phyloP scores from a whole-genome alignment of 1,140 invertebrate genomes.

The Pseudomyrmex flavicornis region DNA sequence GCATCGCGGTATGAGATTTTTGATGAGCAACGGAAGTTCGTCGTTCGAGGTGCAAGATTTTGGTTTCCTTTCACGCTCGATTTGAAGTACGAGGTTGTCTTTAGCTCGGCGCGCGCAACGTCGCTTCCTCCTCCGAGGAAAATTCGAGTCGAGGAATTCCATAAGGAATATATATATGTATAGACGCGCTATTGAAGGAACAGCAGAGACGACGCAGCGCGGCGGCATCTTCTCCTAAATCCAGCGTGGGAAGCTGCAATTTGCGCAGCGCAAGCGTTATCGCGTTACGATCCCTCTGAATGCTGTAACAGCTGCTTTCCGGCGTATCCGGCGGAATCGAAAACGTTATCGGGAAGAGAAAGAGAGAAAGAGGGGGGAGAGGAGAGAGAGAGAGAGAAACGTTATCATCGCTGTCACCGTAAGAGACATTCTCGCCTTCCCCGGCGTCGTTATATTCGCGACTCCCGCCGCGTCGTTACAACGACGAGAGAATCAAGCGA shows the following conservation, averaged over 20 bases:
- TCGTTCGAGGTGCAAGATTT: neutral
- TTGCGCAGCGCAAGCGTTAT: conserved; percentile 53
- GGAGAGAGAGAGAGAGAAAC: neutral
- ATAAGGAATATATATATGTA: conserved; percentile 30
- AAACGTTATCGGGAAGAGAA: conserved; percentile 36
- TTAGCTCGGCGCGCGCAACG: conserved; percentile 11
- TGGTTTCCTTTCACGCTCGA: conserved; percentile 2
- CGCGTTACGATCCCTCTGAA: conserved; percentile 56
- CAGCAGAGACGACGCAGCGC: no score
- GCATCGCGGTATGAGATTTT: no score
- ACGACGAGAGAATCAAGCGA: conserved; percentile 49
- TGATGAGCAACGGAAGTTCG: neutral
- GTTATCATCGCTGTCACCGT: conserved; percentile 52
- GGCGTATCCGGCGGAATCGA: conserved; percentile 53
- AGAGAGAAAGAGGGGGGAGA: no score
- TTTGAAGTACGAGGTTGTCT: conserved; percentile 23
- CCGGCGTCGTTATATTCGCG: conserved; percentile 56
- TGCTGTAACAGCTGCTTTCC: conserved; percentile 60
- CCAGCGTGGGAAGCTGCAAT: conserved; percentile 53
- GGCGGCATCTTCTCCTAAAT: conserved; percentile 31
- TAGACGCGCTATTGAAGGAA: conserved; percentile 29
- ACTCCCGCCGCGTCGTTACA: conserved; percentile 38
- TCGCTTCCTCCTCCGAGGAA: conserved; percentile 5
- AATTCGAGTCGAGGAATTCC: conserved; percentile 39
- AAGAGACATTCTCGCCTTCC: conserved; percentile 50